Evolutionary conservation across 1,140 invertebrate species (phyloP).

Genomic region (Papilio glaucus): DNA sequence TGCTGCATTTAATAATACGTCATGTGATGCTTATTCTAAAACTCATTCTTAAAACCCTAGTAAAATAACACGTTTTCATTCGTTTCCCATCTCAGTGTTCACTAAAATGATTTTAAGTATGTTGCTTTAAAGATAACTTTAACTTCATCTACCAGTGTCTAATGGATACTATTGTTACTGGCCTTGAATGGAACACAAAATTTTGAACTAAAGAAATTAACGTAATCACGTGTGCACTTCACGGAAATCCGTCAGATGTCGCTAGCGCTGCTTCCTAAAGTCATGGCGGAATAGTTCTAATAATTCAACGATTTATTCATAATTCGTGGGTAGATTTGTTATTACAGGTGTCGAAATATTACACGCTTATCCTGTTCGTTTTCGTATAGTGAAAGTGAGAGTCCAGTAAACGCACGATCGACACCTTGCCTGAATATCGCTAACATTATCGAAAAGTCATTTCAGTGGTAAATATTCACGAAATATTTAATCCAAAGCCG

Average conservation of each 20-base stretch:
- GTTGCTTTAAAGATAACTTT: not conserved
- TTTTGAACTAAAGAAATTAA: constrained; percentile 71
- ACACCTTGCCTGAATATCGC: constrained; percentile 49
- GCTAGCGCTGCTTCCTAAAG: constrained; percentile 66
- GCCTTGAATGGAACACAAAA: constrained; percentile 63
- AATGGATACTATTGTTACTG: constrained; percentile 45
- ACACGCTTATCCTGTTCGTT: constrained; percentile 60
- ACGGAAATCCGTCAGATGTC: constrained; percentile 70
- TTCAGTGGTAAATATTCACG: constrained; percentile 63
- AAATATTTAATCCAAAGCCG: constrained; percentile 64
- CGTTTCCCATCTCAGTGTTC: not conserved
- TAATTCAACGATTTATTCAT: constrained; percentile 68
- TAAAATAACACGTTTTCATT: not conserved
- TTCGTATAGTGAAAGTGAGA: constrained; percentile 60
- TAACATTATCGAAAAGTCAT: constrained; percentile 51
- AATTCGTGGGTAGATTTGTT: constrained; percentile 79
- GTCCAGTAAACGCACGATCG: constrained; percentile 61
- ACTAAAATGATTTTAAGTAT: not conserved
- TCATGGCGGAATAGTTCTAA: constrained; percentile 79
- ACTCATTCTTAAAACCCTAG: not conserved
- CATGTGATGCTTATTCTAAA: constrained; percentile 25
- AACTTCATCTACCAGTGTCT: constrained; percentile 20
- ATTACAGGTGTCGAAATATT: constrained; percentile 71
- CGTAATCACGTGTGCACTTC: constrained; percentile 76
- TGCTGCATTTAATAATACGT: constrained; percentile 22